phyloP scores from a whole-genome alignment of 2,797 vertebrate genomes.

The Sebastes elongatus region DNA sequence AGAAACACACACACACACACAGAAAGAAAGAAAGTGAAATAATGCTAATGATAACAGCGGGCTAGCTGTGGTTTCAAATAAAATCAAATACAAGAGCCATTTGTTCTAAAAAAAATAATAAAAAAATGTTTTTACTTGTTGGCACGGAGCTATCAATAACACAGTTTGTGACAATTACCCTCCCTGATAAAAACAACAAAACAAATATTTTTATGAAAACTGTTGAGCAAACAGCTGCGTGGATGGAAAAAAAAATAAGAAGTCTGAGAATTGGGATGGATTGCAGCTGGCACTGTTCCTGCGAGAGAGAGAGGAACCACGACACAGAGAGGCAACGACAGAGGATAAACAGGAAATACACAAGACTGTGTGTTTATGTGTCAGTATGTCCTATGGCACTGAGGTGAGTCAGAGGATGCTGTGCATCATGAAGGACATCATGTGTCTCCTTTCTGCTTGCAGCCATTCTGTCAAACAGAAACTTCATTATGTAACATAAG shows the following conservation, averaged over 20 bases:
- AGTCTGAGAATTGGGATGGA: background rate
- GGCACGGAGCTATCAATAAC: conserved; percentile 10
- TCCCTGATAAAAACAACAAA: background rate
- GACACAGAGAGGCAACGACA: background rate
- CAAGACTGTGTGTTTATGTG: conserved; percentile 9
- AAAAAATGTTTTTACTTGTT: background rate
- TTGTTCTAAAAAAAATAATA: background rate
- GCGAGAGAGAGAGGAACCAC: background rate
- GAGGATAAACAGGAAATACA: background rate
- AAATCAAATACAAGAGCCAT: background rate
- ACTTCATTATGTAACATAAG: conserved; percentile 54
- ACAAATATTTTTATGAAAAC: background rate
- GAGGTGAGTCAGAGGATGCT: conserved; percentile 58
- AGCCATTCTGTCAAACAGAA: conserved; percentile 47
- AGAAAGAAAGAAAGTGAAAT: conserved; percentile 2
- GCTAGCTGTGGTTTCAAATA: background rate
- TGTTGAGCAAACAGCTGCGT: background rate
- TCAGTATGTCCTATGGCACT: conserved; percentile 29
- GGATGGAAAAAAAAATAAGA: background rate
- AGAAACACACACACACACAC: conserved; percentile 57
- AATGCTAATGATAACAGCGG: conserved; percentile 25
- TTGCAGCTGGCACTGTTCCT: background rate
- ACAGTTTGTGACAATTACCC: conserved; percentile 1
- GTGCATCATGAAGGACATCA: conserved; percentile 59
- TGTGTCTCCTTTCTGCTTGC: conserved; percentile 44